A percentile compares a stretch with the other conserved stretches of the same genome.
These are phyloP conservation scores for Pristionchus exspectatus DNA, from an alignment of 2,888 invertebrate species.

Conservation along the genomic window DNA sequence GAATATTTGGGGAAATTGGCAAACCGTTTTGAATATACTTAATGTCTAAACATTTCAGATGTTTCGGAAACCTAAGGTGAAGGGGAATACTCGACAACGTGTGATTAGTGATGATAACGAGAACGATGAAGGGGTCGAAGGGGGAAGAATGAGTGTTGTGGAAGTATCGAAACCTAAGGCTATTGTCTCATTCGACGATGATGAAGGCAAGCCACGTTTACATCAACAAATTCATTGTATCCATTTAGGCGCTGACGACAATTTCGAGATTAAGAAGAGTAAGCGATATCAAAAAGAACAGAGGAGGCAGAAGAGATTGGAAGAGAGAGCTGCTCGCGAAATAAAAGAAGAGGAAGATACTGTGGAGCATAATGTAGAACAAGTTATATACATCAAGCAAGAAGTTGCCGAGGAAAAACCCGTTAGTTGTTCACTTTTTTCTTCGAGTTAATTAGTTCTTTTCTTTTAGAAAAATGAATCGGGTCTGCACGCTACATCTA, in stretches of 20 bases:
- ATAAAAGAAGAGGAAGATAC: slow-evolving; percentile 24
- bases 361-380: not conserved
- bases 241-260: slow-evolving; percentile 53
- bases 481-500: not conserved
- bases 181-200: slow-evolving; percentile 48
- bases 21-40: not conserved
- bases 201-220: slow-evolving; percentile 14
- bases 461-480: not conserved
- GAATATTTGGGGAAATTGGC: not conserved
- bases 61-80: slow-evolving; percentile 75
- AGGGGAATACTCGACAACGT: slow-evolving; percentile 66
- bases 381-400: not conserved
- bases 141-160: not conserved
- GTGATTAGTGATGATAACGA: slow-evolving; percentile 48
- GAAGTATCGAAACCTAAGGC: not conserved
- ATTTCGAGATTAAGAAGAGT: slow-evolving; percentile 73
- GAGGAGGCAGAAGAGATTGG: slow-evolving; percentile 64
- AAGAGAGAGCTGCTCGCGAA: slow-evolving; percentile 56
- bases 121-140: slow-evolving; percentile 53
- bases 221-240: not conserved
- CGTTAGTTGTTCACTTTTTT: not conserved
- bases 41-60: slow-evolving; percentile 56
- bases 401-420: not conserved
- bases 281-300: slow-evolving; percentile 68
- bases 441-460: not conserved